Conservation (phyloP, 2,888 invertebrate genomes). For the Shargacucullia verbasci region DNA sequence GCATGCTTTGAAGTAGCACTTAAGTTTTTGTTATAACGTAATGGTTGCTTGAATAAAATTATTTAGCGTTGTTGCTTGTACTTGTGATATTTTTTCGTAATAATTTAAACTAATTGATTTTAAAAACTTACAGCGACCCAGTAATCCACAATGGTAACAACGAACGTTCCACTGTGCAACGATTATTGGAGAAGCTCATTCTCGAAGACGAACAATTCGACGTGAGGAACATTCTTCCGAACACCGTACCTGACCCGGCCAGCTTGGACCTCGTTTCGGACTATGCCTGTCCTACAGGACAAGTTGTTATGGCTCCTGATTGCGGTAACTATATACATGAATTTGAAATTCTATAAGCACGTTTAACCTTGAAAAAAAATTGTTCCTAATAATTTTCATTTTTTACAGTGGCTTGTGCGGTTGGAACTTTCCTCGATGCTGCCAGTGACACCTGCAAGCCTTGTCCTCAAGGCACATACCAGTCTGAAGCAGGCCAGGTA, state of each 20-base stretch:
- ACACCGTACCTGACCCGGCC: slow-evolving; percentile 97
- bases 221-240: slow-evolving; percentile 97
- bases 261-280: slow-evolving; percentile 96
- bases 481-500: slow-evolving; percentile 96
- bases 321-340: slow-evolving; percentile 96
- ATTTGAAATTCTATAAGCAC: too few species aligned
- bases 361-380: not conserved
- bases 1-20: slow-evolving; percentile 70
- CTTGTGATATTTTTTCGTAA: not conserved
- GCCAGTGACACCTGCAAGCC: slow-evolving; percentile 93
- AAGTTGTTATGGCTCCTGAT: slow-evolving; percentile 97
- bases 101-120: not conserved
- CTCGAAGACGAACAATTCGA: slow-evolving; percentile 98
- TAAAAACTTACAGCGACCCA: slow-evolving; percentile 92
- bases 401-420: slow-evolving; percentile 94
- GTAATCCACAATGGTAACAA: slow-evolving; percentile 96
- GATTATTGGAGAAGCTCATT: slow-evolving; percentile 96
- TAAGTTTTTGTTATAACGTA: slow-evolving; percentile 59
- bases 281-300: slow-evolving; percentile 97
- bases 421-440: slow-evolving; percentile 95
- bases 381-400: not conserved
- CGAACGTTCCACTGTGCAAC: slow-evolving; percentile 95
- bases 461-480: slow-evolving; percentile 97
- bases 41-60: slow-evolving; percentile 35
- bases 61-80: slow-evolving; percentile 37